phyloP scores from a whole-genome alignment of 2,888 invertebrate genomes.

The Falcaria lacertinaria region DNA sequence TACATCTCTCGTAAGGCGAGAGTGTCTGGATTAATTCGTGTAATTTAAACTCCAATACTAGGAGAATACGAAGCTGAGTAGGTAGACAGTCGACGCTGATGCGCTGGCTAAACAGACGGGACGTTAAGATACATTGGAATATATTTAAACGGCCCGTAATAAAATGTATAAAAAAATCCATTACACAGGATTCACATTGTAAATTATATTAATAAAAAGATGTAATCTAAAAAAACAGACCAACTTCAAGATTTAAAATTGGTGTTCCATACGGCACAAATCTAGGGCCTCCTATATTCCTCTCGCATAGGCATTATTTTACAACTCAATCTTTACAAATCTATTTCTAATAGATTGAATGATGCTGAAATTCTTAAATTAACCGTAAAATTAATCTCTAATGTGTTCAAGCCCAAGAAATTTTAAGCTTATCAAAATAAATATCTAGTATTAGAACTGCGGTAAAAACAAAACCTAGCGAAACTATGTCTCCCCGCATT shows the following conservation, averaged over 20 bases:
- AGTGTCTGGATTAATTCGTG: slow-evolving; percentile 64
- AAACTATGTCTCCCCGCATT: background rate
- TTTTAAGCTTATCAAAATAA: no score
- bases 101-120: slow-evolving; percentile 23
- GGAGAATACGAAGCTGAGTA: slow-evolving; percentile 57
- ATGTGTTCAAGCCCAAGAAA: no score
- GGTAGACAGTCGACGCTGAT: slow-evolving; percentile 36
- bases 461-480: background rate
- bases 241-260: no score
- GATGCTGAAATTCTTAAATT: no score
- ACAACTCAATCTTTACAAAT: no score
- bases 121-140: slow-evolving; percentile 3
- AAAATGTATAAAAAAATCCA: no score
- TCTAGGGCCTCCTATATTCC: background rate
- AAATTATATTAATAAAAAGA: no score
- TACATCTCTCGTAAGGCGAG: slow-evolving; percentile 43
- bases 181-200: no score
- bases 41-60: slow-evolving; percentile 68
- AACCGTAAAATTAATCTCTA: no score
- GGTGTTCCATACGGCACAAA: background rate
- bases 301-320: background rate
- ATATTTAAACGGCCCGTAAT: no score
- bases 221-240: no score
- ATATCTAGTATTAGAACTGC: background rate
- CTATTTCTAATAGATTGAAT: no score